Base-by-base conservation (phyloP, 2,113 vertebrate genomes). In the Indri indri region DNA sequence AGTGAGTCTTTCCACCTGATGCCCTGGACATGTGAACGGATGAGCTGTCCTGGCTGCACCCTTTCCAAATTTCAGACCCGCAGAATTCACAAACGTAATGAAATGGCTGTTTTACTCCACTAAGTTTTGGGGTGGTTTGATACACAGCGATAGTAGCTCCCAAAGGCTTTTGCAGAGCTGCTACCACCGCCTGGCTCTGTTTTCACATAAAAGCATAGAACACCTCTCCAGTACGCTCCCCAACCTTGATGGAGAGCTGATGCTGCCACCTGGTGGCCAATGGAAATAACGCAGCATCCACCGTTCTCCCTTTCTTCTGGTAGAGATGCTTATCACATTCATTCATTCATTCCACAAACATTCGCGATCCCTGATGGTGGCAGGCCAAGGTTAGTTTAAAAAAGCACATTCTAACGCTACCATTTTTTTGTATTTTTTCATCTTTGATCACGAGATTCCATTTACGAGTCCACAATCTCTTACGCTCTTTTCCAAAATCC, bases 231-330 rank as follows among this genome's bases (percentile, higher is more conserved):
- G 0, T 0, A 13, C 10, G 1, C 2, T 2, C 30, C 40, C 65
- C 54, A 22, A 8, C 40, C 47, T 68, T n/a, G 79, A 34, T 54
- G 22, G 52, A 27, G 52, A 30, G 22, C 65, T 34, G 70, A 37
- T 97, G 57, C 83, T 83, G 93, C 83, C 95, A 87, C 89, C 95
- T 93, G 27, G 91, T 92, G 97, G 91, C 30, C 63, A 42, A 16
- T 0, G 23, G 42, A 52, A 91, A 27, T 47, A 74, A 37, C 34
- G 27, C 81, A 74, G 20, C 42, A 66, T 2, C 5, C 6, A 6
- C 25, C 37, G 10, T 30, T 77, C 23, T 23, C 11, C 32, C 6
- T 61, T 63, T 54, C 27, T 84, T 47, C 45, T 88, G 85, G 47
- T 22, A 23, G 27, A 92, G 34, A 52, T 6, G 1, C 8, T 77